A percentile compares a stretch with the other conserved stretches of the same genome.
Evolutionary conservation across 2,888 invertebrate species (phyloP).

Genomic region (Allolobophora icterica): DNA sequence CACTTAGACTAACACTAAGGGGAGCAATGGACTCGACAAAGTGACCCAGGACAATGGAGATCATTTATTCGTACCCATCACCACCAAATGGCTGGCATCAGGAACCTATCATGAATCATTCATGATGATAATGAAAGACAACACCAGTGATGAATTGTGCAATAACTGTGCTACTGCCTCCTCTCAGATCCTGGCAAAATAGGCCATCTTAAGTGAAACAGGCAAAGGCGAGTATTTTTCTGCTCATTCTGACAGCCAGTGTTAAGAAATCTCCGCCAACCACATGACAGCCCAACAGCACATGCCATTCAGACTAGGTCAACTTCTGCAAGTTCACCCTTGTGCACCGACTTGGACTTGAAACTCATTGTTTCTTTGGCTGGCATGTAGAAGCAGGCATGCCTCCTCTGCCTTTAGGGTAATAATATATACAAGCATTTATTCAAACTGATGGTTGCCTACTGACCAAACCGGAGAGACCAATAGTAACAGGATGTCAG

Average conservation of each 20-base stretch:
- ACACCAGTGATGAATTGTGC: background rate
- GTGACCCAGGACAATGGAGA: too few species aligned
- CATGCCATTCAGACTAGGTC: background rate
- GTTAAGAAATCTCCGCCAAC: background rate
- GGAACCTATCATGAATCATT: too few species aligned
- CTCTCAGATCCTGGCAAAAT: background rate
- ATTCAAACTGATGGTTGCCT: background rate
- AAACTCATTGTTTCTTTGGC: background rate
- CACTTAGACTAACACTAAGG: too few species aligned
- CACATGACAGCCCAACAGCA: background rate
- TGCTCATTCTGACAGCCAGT: background rate
- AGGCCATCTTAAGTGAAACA: background rate
- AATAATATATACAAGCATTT: background rate
- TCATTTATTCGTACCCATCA: too few species aligned
- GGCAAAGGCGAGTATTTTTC: too few species aligned
- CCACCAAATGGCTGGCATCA: too few species aligned
- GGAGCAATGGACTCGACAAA: too few species aligned
- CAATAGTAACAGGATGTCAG: background rate
- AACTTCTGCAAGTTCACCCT: slow-evolving; percentile 7
- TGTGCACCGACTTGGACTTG: background rate
- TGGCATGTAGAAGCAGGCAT: background rate
- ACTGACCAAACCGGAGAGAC: background rate
- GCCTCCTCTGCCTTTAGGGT: background rate
- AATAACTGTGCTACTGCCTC: background rate
- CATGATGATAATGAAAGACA: too few species aligned